These are phyloP conservation scores for Chitala chitala DNA, from an alignment of 2,113 vertebrate genomes.

Conservation along the genomic window DNA sequence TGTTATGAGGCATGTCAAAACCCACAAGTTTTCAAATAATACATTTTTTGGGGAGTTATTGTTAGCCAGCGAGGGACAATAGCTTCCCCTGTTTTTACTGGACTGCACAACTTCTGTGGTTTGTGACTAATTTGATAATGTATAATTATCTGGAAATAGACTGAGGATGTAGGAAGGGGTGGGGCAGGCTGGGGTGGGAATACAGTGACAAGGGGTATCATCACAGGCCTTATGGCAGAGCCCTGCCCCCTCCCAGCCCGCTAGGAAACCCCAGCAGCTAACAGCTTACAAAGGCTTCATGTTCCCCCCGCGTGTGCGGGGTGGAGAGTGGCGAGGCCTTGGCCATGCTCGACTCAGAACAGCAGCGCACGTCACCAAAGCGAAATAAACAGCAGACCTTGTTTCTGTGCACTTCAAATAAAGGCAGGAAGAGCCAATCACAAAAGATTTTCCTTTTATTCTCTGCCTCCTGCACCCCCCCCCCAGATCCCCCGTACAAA, in stretches of 20 bases:
- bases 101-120: conserved; percentile 3
- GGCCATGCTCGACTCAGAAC: not conserved
- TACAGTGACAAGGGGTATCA: not conserved
- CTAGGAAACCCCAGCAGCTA: not conserved
- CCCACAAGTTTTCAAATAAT: conserved; percentile 19
- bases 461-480: conserved; percentile 3
- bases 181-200: not conserved
- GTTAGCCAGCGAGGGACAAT: conserved; percentile 4
- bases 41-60: conserved; percentile 4
- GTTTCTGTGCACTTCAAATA: conserved; percentile 7
- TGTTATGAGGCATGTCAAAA: not conserved
- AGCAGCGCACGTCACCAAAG: not conserved
- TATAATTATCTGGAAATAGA: conserved; percentile 18
- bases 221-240: not conserved
- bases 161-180: not conserved
- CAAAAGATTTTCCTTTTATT: conserved; percentile 34
- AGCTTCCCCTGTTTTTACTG: conserved; percentile 14
- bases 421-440: conserved; percentile 24
- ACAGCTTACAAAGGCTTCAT: conserved; percentile 1
- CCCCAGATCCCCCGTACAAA: not conserved
- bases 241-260: not conserved
- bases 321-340: conserved; percentile 12
- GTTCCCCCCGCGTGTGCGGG: not conserved
- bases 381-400: not conserved
- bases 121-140: conserved; percentile 20